Base-by-base conservation (phyloP, 2,113 vertebrate genomes). In the Gavia stellata region DNA sequence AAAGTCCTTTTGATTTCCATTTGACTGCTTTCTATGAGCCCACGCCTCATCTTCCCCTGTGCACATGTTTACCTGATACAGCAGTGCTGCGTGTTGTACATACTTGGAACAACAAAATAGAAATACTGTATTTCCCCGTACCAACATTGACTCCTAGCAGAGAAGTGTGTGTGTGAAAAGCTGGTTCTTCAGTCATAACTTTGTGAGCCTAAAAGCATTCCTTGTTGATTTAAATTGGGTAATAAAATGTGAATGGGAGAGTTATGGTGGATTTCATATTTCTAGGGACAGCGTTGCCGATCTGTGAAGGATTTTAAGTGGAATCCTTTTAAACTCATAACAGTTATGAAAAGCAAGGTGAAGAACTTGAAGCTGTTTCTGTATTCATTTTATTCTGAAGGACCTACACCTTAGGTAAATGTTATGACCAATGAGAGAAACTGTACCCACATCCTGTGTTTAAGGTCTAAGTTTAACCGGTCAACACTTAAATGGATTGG, bases 11-110 rank as follows among this genome's bases (percentile, higher is more conserved):
- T 98, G 99, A 99, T 99, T 99, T 99, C 99, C 99, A 99, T 99
- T 99, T 99, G 99, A 99, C 99, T 99, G 99, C 99, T 99, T 99
- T 99, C 98, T 99, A 99, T 99, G 99, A 99, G 99, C 99, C 99
- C 98, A 98, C 98, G 98, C 98, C 98, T 98, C 98, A 98, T 98
- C 98, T 98, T 98, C 97, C 98, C 98, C 98, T 97, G 97, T 98
- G 98, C 98, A 98, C 98, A 98, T 98, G 98, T 98, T 98, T 97
- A 98, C 98, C 98, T 98, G 98, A 98, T 98, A 98, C 98, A 98
- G 98, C 98, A 98, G 98, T 98, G 97, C 98, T 98, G 97, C 98
- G 98, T 98, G 98, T 98, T 98, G 98, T 98, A 98, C 98, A 98
- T 98, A 98, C 98, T 98, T 98, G 98, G 98, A 98, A 98, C 98